phyloP scores from a whole-genome alignment of 2,888 invertebrate species.

The Eupithecia inturbata region DNA sequence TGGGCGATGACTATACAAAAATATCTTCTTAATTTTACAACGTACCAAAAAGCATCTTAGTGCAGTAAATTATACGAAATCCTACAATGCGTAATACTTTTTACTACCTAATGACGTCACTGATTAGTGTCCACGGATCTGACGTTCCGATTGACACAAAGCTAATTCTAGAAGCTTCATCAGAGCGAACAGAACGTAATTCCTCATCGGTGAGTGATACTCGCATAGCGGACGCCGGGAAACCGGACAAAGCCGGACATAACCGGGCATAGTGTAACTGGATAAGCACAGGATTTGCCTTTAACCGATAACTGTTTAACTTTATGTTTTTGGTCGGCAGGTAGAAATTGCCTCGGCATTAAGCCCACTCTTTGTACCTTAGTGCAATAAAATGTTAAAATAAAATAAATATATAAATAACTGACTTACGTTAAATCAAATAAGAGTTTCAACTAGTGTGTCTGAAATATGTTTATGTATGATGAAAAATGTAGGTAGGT shows the following conservation, averaged over 20 bases:
- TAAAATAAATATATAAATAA: too few relatives aligned
- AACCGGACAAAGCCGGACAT: not conserved
- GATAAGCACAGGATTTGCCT: not conserved
- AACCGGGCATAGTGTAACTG: not conserved
- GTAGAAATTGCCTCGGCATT: too few relatives aligned
- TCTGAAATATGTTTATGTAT: too few relatives aligned
- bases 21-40: not conserved
- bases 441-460: too few relatives aligned
- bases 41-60: not conserved
- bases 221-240: constrained; percentile 15
- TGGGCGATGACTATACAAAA: not conserved
- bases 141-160: not conserved
- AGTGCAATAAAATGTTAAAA: too few relatives aligned
- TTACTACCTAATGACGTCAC: not conserved
- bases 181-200: constrained; percentile 55
- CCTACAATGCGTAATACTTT: not conserved
- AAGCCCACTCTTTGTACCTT: too few relatives aligned
- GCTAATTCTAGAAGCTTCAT: constrained; percentile 52
- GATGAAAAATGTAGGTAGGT: too few relatives aligned
- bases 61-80: not conserved
- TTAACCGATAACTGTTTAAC: too few relatives aligned
- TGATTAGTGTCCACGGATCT: not conserved
- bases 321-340: too few relatives aligned
- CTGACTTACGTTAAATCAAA: too few relatives aligned
- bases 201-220: constrained; percentile 46